Evolutionary conservation across 2,888 invertebrate genomes (phyloP), one percentile per base, ranked within the genome.

Genomic region (Athrips mouffetella): DNA sequence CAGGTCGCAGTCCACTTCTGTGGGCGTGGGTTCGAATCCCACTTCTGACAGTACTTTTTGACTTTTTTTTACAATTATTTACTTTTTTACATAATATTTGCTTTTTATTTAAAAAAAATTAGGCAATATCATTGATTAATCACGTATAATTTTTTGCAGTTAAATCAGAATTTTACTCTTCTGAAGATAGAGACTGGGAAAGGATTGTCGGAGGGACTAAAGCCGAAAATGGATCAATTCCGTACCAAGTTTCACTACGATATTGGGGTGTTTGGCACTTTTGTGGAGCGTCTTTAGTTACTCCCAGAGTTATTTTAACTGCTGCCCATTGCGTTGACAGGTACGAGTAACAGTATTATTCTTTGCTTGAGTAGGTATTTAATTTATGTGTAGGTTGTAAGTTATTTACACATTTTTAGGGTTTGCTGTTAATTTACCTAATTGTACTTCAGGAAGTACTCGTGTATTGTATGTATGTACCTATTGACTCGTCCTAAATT

Each of bases 281-380:
- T 64, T 91, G 91, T 55, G 91, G 91, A 0, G 91, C 91, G 0
- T 90, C 91, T 0, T 72, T 91, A 1, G 66, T 91, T 10, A 88
- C 89, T 20, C 83, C 90, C 0, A 65, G 84, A 7, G 86, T 88
- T 2, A 83, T 90, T 18, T 60, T 91, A 8, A 91, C 91, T 0
- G 90, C 90, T 0, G 90, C 91, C 5, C 91, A 91, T 59, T 91
- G 91, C 45, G 80, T 91, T 7, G 76, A 85, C 27, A 80, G 89
- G 91, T 91, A 59, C 18, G n/a, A n/a, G n/a, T n/a, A n/a, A n/a
- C n/a, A n/a, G n/a, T n/a, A n/a, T n/a, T n/a, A n/a, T n/a, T n/a
- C n/a, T n/a, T n/a, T n/a, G n/a, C n/a, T n/a, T n/a, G n/a, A n/a
- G n/a, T n/a, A n/a, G n/a, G n/a, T n/a, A n/a, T n/a, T n/a, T n/a